Evolutionary conservation across 30 jellyfish, hydroid and myxozoan species (phyloP), one percentile per base, ranked within the genome.

Genomic region (Turritopsis dohrnii): DNA sequence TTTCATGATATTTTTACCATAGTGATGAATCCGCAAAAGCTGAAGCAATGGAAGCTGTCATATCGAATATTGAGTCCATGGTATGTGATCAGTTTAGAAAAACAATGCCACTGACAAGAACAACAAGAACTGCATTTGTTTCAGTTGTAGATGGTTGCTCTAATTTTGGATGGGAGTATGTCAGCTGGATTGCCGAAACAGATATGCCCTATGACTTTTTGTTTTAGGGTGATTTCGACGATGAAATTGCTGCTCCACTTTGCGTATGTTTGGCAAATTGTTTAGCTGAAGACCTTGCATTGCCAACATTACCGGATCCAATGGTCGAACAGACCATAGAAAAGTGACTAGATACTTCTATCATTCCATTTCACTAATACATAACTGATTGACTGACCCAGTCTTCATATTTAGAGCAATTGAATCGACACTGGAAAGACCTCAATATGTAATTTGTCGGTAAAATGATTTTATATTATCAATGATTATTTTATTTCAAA

Each of bases 21-120:
- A 82, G 89, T 21, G 81, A 82, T 13, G 89, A 82, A 66, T 66
- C 89, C 5, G 71, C 83, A 17, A 26, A 29, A 26, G 83, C 83
- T 24, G 98, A 93, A 71, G 98, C 98, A 27, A 93, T 93, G 98
- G 98, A 93, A 81, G 89, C 96, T 31, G 86, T 93, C 41, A 85
- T 93, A 71, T 88, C 98, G 22, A 88, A 89, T 21, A 91, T 93
- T 72, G 98, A 93, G 53, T 88, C 98, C 18, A 81, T 93, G 96
- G 98, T 93, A 88, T 60, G 87, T 18, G 22, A 18, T 27, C n/a
- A n/a, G n/a, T n/a, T n/a, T n/a, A 5, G 75, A 24, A 7, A 75
- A 75, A 75, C 18, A 60, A n/a, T n/a, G n/a, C n/a, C n/a, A n/a
- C n/a, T n/a, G n/a, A n/a, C n/a, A n/a, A n/a, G n/a, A n/a, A n/a